Base-by-base conservation (phyloP, 2,113 vertebrate genomes). In the Cisticola juncidis region DNA sequence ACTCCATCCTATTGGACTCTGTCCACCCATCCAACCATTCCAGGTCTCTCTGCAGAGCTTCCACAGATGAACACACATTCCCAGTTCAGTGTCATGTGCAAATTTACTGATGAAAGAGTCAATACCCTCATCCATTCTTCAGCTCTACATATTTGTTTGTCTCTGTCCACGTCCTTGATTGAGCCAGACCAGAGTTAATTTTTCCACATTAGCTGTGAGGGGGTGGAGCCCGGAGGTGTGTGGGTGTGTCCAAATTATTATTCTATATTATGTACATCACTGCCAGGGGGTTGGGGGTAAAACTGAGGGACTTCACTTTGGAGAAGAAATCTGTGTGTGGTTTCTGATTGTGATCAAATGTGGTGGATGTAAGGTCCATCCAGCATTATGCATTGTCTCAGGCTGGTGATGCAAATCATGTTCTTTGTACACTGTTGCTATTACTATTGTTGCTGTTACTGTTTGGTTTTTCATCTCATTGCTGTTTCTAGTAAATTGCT, bases 1-100 rank as follows among this genome's bases (percentile, higher is more conserved):
- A 38, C 2, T 2, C 25, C 44, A 40, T 33, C 73, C 1, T 3
- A 5, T 2, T 38, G 9, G 35, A 25, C 28, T 20, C 35, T 50
- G 35, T 9, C 56, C 28, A 60, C 20, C 22, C 17, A 26, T 26
- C 3, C 35, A 50, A 50, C 22, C 1, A 0, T 14, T 40, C 9
- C 35, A 61, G 45, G 45, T 33, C 44, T 50, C 44, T 50, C 73
- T 76, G 28, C 21, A 50, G 44, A 61, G 28, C 12, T 4, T 20
- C 28, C 13, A 31, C 7, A 77, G 22, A 25, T 4, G 0, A 0
- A 40, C 17, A 50, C 45, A 40, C 0, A 0, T 6, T 61, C 73
- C 16, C 44, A 38, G 3, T 12, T 50, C 48, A 16, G 22, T 15
- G 57, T 40, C 1, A 0, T 12, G 57, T 9, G 35, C 73, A 40